Conservation (phyloP, 2,113 vertebrate genomes). For the Grallaria varia region DNA sequence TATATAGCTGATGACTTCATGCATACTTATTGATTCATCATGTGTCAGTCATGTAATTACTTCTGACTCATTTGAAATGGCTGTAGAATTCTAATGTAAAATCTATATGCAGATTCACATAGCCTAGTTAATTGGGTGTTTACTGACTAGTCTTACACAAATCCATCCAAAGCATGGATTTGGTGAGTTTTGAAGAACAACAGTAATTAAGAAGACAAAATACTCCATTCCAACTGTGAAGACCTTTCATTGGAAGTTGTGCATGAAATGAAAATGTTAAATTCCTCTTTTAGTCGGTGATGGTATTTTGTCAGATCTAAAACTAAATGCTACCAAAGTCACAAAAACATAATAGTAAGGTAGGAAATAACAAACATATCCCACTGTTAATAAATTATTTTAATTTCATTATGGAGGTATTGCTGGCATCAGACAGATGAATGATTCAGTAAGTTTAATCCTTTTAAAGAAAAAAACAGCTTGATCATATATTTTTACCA, state of each 20-base stretch:
- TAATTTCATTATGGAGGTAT: background rate
- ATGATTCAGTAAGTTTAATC: background rate
- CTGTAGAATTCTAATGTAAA: slow-evolving; percentile 7
- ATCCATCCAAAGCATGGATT: background rate
- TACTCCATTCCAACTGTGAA: background rate
- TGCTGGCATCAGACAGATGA: background rate
- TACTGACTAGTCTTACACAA: background rate
- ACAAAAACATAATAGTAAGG: background rate
- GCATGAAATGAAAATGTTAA: background rate
- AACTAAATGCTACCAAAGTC: background rate
- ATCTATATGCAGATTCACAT: background rate
- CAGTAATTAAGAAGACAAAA: background rate
- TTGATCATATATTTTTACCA: background rate
- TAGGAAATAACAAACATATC: background rate
- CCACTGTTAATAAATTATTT: background rate
- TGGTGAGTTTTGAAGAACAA: background rate
- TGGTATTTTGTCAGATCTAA: background rate
- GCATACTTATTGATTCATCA: slow-evolving; percentile 29
- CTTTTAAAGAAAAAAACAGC: background rate
- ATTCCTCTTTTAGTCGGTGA: background rate
- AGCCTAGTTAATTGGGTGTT: background rate
- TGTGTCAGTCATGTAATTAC: slow-evolving; percentile 17
- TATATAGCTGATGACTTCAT: background rate
- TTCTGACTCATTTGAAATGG: background rate
- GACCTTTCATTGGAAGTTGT: background rate